Percentiles rank a stretch among this genome's conserved stretches.
Evolutionary conservation across 2,797 vertebrate species (phyloP).

Genomic region (Sylvia borin): DNA sequence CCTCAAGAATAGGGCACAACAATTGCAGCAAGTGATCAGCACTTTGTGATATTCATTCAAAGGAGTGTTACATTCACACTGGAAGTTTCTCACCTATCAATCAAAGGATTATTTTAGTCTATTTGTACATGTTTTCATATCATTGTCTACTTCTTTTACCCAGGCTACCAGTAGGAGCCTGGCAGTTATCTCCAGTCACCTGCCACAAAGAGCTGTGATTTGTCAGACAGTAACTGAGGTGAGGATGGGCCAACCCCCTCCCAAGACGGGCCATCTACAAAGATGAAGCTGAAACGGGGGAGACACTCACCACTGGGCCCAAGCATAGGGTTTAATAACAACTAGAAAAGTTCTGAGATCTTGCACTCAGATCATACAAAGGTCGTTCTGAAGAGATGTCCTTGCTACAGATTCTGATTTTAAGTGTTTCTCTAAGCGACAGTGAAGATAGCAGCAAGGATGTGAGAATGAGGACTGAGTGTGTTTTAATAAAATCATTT

Average conservation of each 20-base stretch:
- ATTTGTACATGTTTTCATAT: background rate
- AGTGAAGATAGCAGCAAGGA: background rate
- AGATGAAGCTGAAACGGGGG: background rate
- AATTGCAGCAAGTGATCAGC: background rate
- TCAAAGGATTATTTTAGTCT: background rate
- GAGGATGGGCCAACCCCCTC: background rate
- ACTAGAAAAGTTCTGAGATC: background rate
- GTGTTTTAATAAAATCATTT: background rate
- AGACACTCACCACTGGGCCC: background rate
- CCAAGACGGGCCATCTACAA: background rate
- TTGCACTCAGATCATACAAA: background rate
- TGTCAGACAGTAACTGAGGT: background rate
- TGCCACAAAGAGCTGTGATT: background rate
- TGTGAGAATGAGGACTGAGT: background rate
- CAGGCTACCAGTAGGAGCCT: background rate
- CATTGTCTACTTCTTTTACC: background rate
- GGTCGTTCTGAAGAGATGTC: background rate
- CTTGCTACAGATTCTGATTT: background rate
- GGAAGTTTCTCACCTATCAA: background rate
- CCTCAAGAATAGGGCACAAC: background rate
- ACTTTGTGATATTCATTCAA: background rate
- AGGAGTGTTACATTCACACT: background rate
- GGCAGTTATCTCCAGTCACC: background rate
- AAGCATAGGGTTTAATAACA: background rate
- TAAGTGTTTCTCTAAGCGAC: background rate